Evolutionary conservation across 1,140 invertebrate genomes (phyloP), one percentile per base, ranked within the genome.

Genomic region (Danaus plexippus): DNA sequence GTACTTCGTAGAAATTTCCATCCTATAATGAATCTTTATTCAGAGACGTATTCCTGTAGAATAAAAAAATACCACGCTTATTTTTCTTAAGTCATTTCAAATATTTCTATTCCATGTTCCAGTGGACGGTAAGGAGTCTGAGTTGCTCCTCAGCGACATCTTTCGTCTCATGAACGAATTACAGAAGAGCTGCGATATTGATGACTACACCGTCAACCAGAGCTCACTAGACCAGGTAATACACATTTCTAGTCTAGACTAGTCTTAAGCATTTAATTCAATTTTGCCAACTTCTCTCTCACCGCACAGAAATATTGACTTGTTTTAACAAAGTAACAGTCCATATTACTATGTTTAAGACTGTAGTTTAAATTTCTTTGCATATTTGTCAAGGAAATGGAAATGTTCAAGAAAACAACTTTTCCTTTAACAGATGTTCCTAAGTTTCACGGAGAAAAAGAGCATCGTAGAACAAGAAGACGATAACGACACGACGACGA

Each of bases 161-260:
- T 94, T 94, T 80, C 83, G 88, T 10, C 87, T 89, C 57, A 87
- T 94, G 79, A 90, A 90, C 59, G 88, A 89, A 56, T 80, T 90
- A 49, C 88, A 88, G 43, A 71, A 80, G 40, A 76, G 80, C 32
- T 86, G 90, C 59, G 80, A 90, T 55, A 89, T 94, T 40, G 91
- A 91, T 42, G 93, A 94, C 80, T 95, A 92, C 79, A 93, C 92
- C 2, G 80, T 95, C 40, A 92, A 92, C 63, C 93, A 94, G 74
- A 94, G 92, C 63, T 93, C 93, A 6, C 84, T 95, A 44, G 94
- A 95, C 71, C 92, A 94, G 89, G 93, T 94, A 60, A 15, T 9
- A 47, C 9, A 43, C 10, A 11, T n/a, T 2, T 5, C 18, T 15
- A 18, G 13, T 43, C 10, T n/a, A 15, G 9, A 11, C 11, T 13